phyloP scores from a whole-genome alignment of 2,888 invertebrate genomes.

The Luperina testacea region DNA sequence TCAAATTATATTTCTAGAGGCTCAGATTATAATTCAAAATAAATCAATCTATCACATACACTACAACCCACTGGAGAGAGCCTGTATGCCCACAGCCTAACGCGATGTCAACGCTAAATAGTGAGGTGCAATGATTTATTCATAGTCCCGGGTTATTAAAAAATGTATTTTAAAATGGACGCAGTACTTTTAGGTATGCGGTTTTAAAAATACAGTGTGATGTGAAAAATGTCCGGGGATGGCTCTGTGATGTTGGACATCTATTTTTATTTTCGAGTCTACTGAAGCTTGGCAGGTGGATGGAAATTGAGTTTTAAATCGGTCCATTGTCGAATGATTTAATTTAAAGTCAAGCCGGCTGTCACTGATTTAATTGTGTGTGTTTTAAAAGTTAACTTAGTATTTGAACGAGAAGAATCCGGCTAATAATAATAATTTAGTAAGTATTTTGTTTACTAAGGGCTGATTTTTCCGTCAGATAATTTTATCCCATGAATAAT shows the following conservation, averaged over 20 bases:
- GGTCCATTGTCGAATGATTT: constrained; percentile 31
- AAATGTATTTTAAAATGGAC: constrained; percentile 36
- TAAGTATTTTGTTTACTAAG: not conserved
- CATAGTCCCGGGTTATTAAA: constrained; percentile 61
- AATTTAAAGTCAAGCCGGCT: constrained; percentile 18
- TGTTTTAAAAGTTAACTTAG: constrained; percentile 3
- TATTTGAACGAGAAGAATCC: not conserved
- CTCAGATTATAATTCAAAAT: not conserved
- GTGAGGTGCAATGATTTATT: constrained; percentile 70
- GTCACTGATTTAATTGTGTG: constrained; percentile 11
- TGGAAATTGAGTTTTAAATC: constrained; percentile 36
- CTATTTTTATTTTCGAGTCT: constrained; percentile 48
- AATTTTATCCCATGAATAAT: too few species aligned
- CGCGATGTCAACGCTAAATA: constrained; percentile 65
- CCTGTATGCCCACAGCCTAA: constrained; percentile 48
- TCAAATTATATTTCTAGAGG: not conserved
- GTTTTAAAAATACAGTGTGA: constrained; percentile 42
- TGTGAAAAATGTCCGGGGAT: constrained; percentile 17
- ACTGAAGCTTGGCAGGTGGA: constrained; percentile 17
- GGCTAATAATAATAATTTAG: not conserved
- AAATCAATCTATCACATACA: not conserved
- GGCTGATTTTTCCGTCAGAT: too few species aligned
- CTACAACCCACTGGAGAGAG: not conserved
- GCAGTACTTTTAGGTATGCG: constrained; percentile 20
- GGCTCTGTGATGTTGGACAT: constrained; percentile 8